Conservation (phyloP, 2,113 vertebrate species). For the Piaya cayana region DNA sequence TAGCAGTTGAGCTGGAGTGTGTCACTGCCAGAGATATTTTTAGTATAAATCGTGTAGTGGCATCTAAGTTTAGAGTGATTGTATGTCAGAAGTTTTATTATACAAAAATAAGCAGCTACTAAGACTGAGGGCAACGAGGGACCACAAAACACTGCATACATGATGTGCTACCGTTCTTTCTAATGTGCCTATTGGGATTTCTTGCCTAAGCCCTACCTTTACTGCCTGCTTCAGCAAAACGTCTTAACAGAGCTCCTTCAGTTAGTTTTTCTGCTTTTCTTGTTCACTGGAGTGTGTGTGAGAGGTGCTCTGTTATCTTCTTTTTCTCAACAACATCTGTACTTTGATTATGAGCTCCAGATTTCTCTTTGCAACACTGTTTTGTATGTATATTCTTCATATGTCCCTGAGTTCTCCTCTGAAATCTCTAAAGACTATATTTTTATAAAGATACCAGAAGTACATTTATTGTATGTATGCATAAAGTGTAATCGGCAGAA, state of each 20-base stretch:
- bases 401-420: not conserved
- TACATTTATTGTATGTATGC: not conserved
- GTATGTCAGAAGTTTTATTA: conserved; percentile 23
- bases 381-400: not conserved
- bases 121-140: not conserved
- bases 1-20: not conserved
- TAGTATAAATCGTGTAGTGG: not conserved
- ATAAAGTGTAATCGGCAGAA: not conserved
- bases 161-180: not conserved
- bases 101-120: conserved; percentile 42
- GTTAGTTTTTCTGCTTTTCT: not conserved
- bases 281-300: not conserved
- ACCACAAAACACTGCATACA: not conserved
- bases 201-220: not conserved
- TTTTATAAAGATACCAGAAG: not conserved
- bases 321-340: not conserved
- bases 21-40: conserved; percentile 14
- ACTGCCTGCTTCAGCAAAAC: not conserved
- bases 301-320: not conserved
- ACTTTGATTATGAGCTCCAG: not conserved
- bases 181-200: not conserved
- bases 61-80: conserved; percentile 31
- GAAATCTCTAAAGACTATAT: not conserved
- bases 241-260: not conserved
- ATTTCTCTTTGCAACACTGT: not conserved